Conservation (phyloP, 2,888 invertebrate genomes). For the Athalia circularis region DNA sequence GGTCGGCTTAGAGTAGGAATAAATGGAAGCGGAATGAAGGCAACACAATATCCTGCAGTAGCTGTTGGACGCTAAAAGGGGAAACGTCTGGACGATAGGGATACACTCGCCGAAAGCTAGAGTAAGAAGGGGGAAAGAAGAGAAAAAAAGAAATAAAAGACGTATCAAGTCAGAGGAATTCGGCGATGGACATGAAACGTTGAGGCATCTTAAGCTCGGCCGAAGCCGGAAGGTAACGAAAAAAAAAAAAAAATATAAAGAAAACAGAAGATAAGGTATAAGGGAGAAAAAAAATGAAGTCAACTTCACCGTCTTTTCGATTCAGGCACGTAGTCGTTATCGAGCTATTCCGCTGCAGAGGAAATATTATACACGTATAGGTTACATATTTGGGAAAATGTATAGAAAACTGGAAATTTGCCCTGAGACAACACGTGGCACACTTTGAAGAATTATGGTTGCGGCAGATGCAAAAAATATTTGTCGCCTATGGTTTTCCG, state of each 20-base stretch:
- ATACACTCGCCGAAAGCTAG: neutral
- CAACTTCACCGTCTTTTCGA: no score
- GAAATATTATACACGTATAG: no score
- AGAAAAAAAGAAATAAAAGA: neutral
- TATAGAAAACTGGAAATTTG: no score
- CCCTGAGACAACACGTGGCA: no score
- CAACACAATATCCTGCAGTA: conserved; percentile 22
- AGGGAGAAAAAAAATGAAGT: neutral
- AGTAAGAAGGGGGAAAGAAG: no score
- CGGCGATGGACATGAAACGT: conserved; percentile 16
- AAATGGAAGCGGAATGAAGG: conserved; percentile 29
- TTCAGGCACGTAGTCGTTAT: no score
- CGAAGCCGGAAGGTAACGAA: neutral
- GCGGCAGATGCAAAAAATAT: no score
- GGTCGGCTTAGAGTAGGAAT: conserved; percentile 19
- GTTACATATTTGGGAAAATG: neutral
- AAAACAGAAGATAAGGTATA: neutral
- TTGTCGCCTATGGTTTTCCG: no score
- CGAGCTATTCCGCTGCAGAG: no score
- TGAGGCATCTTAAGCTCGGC: conserved; percentile 3
- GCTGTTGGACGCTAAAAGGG: neutral
- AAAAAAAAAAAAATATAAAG: neutral
- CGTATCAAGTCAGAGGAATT: neutral
- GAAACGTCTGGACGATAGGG: conserved; percentile 8
- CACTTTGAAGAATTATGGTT: no score